Evolutionary conservation across 2,113 vertebrate genomes (phyloP).

Genomic region (Bos javanicus): DNA sequence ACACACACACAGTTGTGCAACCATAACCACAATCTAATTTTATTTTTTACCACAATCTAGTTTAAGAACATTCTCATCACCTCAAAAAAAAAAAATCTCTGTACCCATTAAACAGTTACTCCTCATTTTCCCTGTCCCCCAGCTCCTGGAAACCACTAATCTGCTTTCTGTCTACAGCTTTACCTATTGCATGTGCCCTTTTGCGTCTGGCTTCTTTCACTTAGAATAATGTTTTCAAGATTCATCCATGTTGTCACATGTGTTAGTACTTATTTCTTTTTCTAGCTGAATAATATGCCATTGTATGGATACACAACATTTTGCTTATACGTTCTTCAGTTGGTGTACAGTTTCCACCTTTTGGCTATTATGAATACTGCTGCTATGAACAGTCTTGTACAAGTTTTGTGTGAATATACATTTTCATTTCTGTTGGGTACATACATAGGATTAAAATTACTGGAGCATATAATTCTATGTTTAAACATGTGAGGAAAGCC

Average conservation of each 20-base stretch:
- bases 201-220: slow-evolving; percentile 5
- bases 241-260: neutral
- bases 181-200: neutral
- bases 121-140: neutral
- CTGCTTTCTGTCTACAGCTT: neutral
- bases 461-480: neutral
- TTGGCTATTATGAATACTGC: neutral
- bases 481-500: neutral
- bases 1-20: neutral
- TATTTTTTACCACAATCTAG: neutral
- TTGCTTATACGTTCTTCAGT: neutral
- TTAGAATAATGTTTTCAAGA: neutral
- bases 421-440: neutral
- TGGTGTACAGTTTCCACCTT: neutral
- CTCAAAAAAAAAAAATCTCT: neutral
- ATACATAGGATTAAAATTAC: neutral
- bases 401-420: neutral
- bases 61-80: neutral
- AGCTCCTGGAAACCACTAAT: neutral
- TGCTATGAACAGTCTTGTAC: neutral
- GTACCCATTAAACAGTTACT: neutral
- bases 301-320: neutral
- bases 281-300: neutral
- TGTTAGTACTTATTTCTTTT: neutral
- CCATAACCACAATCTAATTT: neutral